Conservation (phyloP, 2,797 vertebrate species). For the Heliangelus exortis region DNA sequence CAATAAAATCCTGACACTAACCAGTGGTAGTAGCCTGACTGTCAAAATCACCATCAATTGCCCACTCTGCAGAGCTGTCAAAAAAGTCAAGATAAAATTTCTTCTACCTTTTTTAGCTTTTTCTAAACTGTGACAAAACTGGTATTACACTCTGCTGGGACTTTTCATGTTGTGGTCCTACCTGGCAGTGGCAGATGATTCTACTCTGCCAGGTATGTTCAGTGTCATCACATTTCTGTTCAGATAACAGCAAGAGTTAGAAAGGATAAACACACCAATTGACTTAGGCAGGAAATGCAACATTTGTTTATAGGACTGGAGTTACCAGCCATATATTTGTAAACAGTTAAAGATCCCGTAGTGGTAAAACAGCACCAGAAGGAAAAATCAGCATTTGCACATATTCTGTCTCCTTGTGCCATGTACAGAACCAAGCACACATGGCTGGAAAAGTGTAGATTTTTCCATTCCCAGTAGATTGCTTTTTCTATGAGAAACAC, state of each 20-base stretch:
- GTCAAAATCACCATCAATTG: neutral
- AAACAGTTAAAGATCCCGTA: neutral
- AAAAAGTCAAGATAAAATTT: neutral
- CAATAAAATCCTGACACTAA: neutral
- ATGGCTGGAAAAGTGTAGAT: neutral
- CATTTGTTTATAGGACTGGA: neutral
- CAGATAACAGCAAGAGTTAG: neutral
- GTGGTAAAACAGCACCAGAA: neutral
- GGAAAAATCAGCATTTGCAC: accelerated
- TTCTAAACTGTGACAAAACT: neutral
- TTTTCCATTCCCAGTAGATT: neutral
- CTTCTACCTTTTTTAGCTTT: neutral
- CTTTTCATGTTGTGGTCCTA: neutral
- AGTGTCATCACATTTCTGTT: neutral
- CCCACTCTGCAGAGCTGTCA: neutral
- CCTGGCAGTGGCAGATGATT: neutral
- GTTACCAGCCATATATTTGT: neutral
- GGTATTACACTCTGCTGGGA: neutral
- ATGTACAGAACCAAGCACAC: neutral
- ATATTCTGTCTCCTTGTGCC: neutral
- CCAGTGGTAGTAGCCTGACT: neutral
- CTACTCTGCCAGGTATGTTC: neutral
- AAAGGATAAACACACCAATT: neutral
- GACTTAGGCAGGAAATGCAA: neutral
- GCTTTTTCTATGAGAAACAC: neutral